A percentile compares a stretch with the other conserved stretches of the same genome.
These are phyloP conservation scores for Orchestia grillus DNA, from an alignment of 1,140 invertebrate species.

Conservation along the genomic window DNA sequence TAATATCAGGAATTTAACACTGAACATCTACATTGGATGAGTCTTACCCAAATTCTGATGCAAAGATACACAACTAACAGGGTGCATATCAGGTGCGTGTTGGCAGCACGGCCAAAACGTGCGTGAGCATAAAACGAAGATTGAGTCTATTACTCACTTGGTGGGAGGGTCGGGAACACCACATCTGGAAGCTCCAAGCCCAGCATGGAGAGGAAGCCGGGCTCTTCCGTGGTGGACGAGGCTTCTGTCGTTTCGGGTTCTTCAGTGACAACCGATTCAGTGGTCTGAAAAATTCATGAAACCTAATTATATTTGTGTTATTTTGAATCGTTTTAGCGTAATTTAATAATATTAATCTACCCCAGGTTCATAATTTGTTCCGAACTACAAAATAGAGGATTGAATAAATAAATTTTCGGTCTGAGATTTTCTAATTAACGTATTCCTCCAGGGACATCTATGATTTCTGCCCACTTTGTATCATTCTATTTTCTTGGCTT, in stretches of 20 bases:
- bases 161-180: background rate
- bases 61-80: background rate
- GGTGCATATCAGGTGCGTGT: background rate
- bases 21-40: no score
- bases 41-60: background rate
- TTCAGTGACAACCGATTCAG: background rate
- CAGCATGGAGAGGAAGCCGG: background rate
- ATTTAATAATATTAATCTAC: no score
- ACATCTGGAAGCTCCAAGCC: background rate
- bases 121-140: background rate
- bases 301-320: no score
- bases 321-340: no score
- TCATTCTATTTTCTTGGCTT: no score
- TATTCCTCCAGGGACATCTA: no score
- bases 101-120: background rate
- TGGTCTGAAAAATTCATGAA: background rate
- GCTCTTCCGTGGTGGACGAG: background rate
- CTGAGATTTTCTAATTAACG: no score
- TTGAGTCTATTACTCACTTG: background rate
- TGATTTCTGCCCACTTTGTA: no score
- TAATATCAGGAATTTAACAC: no score
- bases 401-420: no score
- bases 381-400: no score
- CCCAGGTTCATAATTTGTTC: no score
- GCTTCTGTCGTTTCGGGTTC: background rate